Evolutionary conservation across 1,140 invertebrate genomes (phyloP), one percentile per base, ranked within the genome.

Genomic region (Drosophila suzukii): DNA sequence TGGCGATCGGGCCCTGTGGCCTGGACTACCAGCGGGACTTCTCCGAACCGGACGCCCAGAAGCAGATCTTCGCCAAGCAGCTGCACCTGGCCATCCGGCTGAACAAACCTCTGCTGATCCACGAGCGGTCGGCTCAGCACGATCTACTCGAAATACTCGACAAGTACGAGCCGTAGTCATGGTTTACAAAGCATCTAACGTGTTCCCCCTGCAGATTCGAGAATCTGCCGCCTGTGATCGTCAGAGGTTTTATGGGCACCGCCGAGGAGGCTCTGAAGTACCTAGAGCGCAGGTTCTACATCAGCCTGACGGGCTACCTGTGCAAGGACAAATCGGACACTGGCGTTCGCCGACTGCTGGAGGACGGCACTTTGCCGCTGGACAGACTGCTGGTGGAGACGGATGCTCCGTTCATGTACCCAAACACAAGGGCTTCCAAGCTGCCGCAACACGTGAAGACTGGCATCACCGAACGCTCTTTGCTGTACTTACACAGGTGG

Each of bases 381-480:
- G 97, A 99, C 78, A 94, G 95, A 91, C 93, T 98, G 53, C 91
- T 99, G 34, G 95, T 99, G 1, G 97, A 98, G 93, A 98, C 97
- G 3, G 98, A 99, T 93, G 96, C 97, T 10, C 98, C 98, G 0
- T 99, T 98, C 88, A 98, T 98, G 97, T 99, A 98, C 93, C 98
- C 98, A 0, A 99, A 99, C 91, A 97, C 97, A 47, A 94, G 98
- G 91, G 97, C 97, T 55, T 98, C 97, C 17, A 98, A 98, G 92
- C 92, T 99, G 78, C 97, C 97, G 32, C 91, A 95, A 59, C 95
- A 97, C 90, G 95, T 99, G 6, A 98, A 98, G 93, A 95, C 97
- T 80, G 95, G 95, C 44, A 93, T 99, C 49, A 97, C 97, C 8
- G 96, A 98, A 93, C 95, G 97, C 93, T 97, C 91, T 83, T 77